These are phyloP conservation scores for Hyalella azteca DNA, from an alignment of 2,888 invertebrate species.

Conservation along the genomic window DNA sequence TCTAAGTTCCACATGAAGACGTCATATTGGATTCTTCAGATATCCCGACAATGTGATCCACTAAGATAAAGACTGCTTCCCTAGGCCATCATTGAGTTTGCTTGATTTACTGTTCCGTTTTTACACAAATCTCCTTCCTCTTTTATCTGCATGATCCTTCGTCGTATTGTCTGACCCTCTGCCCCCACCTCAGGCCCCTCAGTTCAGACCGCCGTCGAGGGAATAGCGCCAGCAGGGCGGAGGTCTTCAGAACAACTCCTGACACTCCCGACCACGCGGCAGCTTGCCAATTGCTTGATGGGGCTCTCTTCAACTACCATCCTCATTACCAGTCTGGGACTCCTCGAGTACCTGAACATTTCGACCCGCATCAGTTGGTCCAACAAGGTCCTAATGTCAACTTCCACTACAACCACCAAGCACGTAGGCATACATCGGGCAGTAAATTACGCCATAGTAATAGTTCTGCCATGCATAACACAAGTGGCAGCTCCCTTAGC, in stretches of 20 bases:
- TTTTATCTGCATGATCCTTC: not conserved
- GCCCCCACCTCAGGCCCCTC: constrained; percentile 59
- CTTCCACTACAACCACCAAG: not conserved
- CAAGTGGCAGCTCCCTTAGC: not conserved
- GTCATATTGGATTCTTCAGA: no score
- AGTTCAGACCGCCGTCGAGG: constrained; percentile 61
- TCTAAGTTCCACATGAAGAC: no score
- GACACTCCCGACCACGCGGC: constrained; percentile 46
- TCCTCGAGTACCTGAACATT: constrained; percentile 15
- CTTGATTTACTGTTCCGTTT: no score
- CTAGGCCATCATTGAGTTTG: no score
- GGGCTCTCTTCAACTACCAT: constrained; percentile 43
- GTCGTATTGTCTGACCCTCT: no score
- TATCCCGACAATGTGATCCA: no score
- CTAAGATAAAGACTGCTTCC: no score
- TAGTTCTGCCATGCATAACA: not conserved
- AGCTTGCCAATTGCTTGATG: constrained; percentile 59
- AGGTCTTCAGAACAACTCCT: not conserved
- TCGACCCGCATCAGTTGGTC: not conserved
- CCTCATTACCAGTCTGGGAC: constrained; percentile 40
- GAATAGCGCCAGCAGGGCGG: constrained; percentile 53
- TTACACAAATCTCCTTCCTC: no score
- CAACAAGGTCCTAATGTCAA: not conserved
- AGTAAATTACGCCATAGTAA: not conserved
- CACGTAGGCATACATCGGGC: constrained; percentile 12